Evolutionary conservation across 2,113 vertebrate species (phyloP).

Genomic region (Dipodomys ordii): DNA sequence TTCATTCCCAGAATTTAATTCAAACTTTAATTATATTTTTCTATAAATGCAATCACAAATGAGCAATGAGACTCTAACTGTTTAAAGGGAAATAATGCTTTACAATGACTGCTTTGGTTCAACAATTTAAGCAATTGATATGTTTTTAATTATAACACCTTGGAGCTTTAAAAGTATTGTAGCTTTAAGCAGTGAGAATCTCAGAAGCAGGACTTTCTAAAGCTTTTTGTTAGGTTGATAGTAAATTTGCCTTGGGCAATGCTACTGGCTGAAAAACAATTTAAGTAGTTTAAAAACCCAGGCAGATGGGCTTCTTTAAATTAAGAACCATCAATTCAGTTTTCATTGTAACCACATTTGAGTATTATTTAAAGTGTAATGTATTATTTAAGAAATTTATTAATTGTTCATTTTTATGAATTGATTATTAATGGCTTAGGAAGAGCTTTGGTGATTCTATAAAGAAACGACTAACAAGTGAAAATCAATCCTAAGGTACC

Average conservation of each 20-base stretch:
- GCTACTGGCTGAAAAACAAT: slow-evolving; percentile 81
- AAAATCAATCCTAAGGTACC: slow-evolving; percentile 47
- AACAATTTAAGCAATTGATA: slow-evolving; percentile 76
- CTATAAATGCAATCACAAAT: slow-evolving; percentile 53
- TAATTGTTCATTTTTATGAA: slow-evolving; percentile 63
- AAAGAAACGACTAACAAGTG: slow-evolving; percentile 17
- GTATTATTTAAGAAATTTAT: slow-evolving; percentile 69
- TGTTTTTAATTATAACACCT: slow-evolving; percentile 83
- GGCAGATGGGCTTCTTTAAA: slow-evolving; percentile 76
- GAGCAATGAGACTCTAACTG: slow-evolving; percentile 5
- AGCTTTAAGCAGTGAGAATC: slow-evolving; percentile 75
- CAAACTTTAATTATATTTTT: slow-evolving; percentile 62
- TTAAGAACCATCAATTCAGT: slow-evolving; percentile 68
- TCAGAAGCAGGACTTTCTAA: slow-evolving; percentile 79
- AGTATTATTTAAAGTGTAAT: slow-evolving; percentile 70
- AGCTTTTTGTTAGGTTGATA: slow-evolving; percentile 84
- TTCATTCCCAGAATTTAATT: slow-evolving; percentile 68
- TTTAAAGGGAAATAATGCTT: slow-evolving; percentile 60
- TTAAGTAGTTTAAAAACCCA: slow-evolving; percentile 78
- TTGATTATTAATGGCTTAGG: slow-evolving; percentile 61
- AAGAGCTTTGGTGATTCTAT: slow-evolving; percentile 10
- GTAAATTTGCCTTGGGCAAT: slow-evolving; percentile 83
- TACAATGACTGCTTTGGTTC: slow-evolving; percentile 42
- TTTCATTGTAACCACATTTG: slow-evolving; percentile 70
- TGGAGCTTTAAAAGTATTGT: slow-evolving; percentile 69